Conservation (phyloP, 37 sponge, comb jelly and placozoan species). For the Bolinopsis microptera region DNA sequence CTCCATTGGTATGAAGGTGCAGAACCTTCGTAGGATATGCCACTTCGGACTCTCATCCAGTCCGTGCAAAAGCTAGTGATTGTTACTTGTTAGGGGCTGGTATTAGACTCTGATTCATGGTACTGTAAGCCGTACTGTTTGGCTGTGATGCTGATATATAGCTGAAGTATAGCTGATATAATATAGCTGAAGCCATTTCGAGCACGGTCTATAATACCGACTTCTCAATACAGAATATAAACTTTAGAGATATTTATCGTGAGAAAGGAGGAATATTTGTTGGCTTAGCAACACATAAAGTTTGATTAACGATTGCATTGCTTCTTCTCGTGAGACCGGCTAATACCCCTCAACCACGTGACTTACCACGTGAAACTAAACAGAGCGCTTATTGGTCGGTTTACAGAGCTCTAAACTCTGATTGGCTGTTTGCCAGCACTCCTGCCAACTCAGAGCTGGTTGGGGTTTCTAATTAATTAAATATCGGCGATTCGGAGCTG, state of each 20-base stretch:
- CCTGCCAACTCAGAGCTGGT: background rate
- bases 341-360: background rate
- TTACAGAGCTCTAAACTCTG: background rate
- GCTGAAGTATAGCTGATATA: no score
- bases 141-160: no score
- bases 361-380: background rate
- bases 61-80: no score
- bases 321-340: background rate
- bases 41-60: no score
- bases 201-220: no score
- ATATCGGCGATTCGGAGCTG: background rate
- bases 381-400: background rate
- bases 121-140: no score
- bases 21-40: no score
- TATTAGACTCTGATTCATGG: no score
- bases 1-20: no score
- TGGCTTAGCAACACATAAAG: background rate
- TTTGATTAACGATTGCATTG: background rate
- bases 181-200: no score
- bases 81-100: no score
- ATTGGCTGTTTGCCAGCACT: background rate
- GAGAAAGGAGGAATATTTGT: background rate
- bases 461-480: background rate
- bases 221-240: no score
- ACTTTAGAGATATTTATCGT: background rate